phyloP scores from a whole-genome alignment of 1,140 invertebrate species.

The Heliothis virescens region DNA sequence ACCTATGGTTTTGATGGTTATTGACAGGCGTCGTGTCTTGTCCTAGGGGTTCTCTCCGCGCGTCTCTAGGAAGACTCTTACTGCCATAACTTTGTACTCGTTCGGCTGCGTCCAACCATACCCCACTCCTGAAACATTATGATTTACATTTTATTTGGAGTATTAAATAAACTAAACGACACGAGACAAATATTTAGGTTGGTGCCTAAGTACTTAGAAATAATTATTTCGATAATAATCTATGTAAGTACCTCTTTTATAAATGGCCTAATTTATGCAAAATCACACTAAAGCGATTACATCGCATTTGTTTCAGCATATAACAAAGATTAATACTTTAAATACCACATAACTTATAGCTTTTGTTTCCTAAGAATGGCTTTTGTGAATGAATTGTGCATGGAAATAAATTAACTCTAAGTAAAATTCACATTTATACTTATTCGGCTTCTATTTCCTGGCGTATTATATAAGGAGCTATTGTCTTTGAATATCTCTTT shows the following conservation, averaged over 20 bases:
- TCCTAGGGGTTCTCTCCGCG: slow-evolving; percentile 93
- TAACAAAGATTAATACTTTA: neutral
- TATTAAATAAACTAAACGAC: too few species aligned
- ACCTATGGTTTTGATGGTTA: slow-evolving; percentile 80
- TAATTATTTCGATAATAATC: too few species aligned
- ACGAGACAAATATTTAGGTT: too few species aligned
- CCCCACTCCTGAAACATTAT: slow-evolving; percentile 75
- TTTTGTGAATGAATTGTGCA: neutral
- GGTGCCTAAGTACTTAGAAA: too few species aligned
- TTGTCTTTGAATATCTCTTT: too few species aligned
- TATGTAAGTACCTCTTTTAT: neutral
- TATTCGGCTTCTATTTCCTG: too few species aligned
- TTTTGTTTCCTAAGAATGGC: slow-evolving; percentile 11
- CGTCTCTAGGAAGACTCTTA: slow-evolving; percentile 92
- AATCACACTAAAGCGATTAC: neutral
- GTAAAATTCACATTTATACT: too few species aligned
- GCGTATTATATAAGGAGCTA: too few species aligned
- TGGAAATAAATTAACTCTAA: too few species aligned
- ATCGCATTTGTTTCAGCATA: neutral
- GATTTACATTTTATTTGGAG: neutral
- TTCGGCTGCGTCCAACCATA: slow-evolving; percentile 95
- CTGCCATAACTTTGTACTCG: slow-evolving; percentile 86
- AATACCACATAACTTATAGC: neutral
- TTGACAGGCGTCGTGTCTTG: slow-evolving; percentile 87
- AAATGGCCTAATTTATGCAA: slow-evolving; percentile 13